Base-by-base conservation (phyloP, 2,888 invertebrate genomes). In the Strigamia crassipes region DNA sequence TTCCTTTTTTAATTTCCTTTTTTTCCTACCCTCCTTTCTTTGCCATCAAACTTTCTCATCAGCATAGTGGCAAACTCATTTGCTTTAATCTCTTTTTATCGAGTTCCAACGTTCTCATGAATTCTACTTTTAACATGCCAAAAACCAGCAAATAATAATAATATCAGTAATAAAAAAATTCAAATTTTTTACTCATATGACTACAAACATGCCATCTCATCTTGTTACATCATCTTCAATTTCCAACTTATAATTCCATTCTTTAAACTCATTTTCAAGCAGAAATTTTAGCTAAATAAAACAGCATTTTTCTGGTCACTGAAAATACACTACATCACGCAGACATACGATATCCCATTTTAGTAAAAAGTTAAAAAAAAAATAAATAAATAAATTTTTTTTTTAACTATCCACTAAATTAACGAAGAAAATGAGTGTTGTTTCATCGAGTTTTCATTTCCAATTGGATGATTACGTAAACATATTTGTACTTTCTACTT, bases 11-110 rank as follows among this genome's bases (percentile, higher is more conserved):
- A 66, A 66, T 66, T 66, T 66, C 61, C 61, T 66, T 23, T 66
- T 66, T 66, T 66, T 23, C 12, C 61, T 21, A 12, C 23, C 18
- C 61, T 66, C 61, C 18, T 66, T 66, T 66, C 61, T 18, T 66
- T 66, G 23, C 61, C 61, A 66, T 66, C 61, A 66, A 66, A 66
- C 61, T 66, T 66, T 66, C 61, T 66, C 61, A 66, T 66, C 61
- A 66, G 61, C 61, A 66, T 66, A 66, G 61, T 66, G 61, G 61
- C 61, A 66, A 23, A 66, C 61, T 66, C 61, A 66, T 66, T 66
- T 23, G 21, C 21, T 18, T 18, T 66, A 66, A 66, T 66, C 61
- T 66, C 61, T 66, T 66, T 66, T 66, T 66, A 66, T 66, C 61
- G 61, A 66, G 61, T 66, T 12, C 61, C 21, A 66, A 66, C 61